These are phyloP conservation scores for Cryptocephalus primarius DNA, from an alignment of 2,888 invertebrate species.

Conservation along the genomic window DNA sequence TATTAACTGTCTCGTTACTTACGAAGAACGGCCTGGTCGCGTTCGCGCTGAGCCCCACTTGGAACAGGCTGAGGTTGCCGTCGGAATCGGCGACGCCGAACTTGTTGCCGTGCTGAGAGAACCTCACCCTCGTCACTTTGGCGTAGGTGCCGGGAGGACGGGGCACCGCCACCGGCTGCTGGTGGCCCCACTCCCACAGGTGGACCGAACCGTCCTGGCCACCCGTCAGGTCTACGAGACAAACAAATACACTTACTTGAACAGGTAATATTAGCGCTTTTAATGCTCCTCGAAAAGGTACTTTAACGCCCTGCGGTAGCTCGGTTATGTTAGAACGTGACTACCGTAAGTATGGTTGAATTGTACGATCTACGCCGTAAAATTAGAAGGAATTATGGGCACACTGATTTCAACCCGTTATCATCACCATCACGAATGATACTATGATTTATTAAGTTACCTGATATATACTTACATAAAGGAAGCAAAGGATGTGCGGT, in stretches of 20 bases:
- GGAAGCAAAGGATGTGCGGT: constrained; percentile 93
- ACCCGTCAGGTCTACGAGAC: constrained; percentile 70
- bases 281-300: too few species aligned
- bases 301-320: background rate
- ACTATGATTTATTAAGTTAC: too few species aligned
- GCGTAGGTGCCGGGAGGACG: constrained; percentile 91
- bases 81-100: constrained; percentile 98
- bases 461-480: constrained; percentile 64
- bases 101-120: constrained; percentile 95
- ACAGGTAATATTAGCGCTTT: constrained; percentile 1
- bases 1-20: constrained; percentile 36
- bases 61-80: constrained; percentile 92
- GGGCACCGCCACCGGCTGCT: constrained; percentile 79
- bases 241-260: background rate
- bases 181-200: constrained; percentile 97
- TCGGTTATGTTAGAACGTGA: too few species aligned
- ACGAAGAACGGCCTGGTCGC: constrained; percentile 79
- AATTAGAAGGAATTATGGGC: too few species aligned
- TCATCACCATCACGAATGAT: too few species aligned
- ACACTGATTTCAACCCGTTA: too few species aligned
- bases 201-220: constrained; percentile 93
- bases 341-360: too few species aligned
- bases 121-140: constrained; percentile 90
- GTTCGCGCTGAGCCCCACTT: constrained; percentile 70
- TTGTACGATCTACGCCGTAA: too few species aligned